Conservation (phyloP, 2,888 invertebrate genomes). For the Heliconius cydno region DNA sequence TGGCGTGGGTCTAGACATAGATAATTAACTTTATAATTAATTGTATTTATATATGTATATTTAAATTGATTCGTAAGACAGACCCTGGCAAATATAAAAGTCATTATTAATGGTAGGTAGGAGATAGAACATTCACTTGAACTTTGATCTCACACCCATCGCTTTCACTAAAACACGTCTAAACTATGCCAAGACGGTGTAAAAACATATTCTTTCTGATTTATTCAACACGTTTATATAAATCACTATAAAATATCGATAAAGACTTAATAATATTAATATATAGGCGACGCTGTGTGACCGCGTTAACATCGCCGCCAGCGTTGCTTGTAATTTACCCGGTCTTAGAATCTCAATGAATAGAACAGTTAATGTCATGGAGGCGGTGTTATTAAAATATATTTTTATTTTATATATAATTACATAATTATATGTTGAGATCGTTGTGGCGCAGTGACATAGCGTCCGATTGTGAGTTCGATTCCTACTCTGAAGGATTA, state of each 20-base stretch:
- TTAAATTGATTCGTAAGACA: too few relatives aligned
- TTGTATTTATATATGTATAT: too few relatives aligned
- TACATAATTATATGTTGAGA: too few relatives aligned
- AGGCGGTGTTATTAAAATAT: conserved; percentile 19
- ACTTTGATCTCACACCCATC: neutral
- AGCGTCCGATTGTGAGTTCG: too few relatives aligned
- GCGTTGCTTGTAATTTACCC: conserved; percentile 54
- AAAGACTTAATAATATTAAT: conserved; percentile 44
- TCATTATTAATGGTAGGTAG: neutral
- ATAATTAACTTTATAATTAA: too few relatives aligned
- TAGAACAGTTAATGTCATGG: conserved; percentile 36
- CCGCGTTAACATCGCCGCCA: conserved; percentile 51
- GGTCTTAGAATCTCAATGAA: conserved; percentile 51
- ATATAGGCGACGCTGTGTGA: conserved; percentile 51
- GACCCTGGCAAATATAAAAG: neutral
- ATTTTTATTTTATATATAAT: neutral
- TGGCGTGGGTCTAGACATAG: too few relatives aligned
- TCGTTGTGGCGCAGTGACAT: too few relatives aligned
- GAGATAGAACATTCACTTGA: conserved; percentile 1
- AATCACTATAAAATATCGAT: conserved; percentile 11
- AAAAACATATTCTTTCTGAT: neutral
- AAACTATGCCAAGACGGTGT: neutral
- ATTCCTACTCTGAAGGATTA: too few relatives aligned
- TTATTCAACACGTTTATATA: neutral
- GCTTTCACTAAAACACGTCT: neutral